phyloP scores from a whole-genome alignment of 1,140 invertebrate species.

The Delia radicum region DNA sequence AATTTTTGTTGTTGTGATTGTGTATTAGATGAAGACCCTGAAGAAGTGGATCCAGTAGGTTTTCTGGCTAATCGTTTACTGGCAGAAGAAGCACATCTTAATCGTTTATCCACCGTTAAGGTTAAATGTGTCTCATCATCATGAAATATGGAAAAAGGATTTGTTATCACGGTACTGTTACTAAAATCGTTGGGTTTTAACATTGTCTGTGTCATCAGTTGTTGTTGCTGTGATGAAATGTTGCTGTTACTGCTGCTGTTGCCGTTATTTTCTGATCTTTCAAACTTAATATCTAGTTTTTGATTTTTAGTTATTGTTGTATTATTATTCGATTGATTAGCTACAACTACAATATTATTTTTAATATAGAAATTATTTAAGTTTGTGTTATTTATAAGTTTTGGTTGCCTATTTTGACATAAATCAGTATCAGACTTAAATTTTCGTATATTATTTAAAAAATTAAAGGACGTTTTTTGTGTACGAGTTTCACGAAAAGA shows the following conservation, averaged over 20 bases:
- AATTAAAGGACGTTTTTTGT: conserved; percentile 3
- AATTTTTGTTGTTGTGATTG: conserved; percentile 17
- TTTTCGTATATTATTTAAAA: conserved; percentile 22
- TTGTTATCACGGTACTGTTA: conserved; percentile 50
- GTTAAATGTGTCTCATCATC: conserved; percentile 46
- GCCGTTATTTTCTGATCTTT: neutral
- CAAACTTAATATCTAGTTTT: neutral
- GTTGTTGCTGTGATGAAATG: neutral
- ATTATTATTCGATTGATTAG: conserved; percentile 35
- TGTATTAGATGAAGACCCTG: neutral
- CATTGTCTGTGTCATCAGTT: neutral
- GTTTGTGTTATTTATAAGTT: conserved; percentile 32
- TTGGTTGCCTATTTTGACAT: neutral
- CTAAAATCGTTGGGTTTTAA: conserved; percentile 28
- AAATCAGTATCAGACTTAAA: conserved; percentile 42
- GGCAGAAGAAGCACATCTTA: conserved; percentile 31
- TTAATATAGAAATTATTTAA: conserved; percentile 54
- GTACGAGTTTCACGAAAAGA: conserved; percentile 42
- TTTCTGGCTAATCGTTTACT: neutral
- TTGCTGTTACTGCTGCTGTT: neutral
- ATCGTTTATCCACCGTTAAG: conserved; percentile 40
- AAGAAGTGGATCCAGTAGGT: neutral
- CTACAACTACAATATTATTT: conserved; percentile 49
- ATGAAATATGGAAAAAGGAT: conserved; percentile 53
- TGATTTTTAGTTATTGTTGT: conserved; percentile 24